phyloP scores from a whole-genome alignment of 2,113 vertebrate species.

The Rhinopithecus roxellana region DNA sequence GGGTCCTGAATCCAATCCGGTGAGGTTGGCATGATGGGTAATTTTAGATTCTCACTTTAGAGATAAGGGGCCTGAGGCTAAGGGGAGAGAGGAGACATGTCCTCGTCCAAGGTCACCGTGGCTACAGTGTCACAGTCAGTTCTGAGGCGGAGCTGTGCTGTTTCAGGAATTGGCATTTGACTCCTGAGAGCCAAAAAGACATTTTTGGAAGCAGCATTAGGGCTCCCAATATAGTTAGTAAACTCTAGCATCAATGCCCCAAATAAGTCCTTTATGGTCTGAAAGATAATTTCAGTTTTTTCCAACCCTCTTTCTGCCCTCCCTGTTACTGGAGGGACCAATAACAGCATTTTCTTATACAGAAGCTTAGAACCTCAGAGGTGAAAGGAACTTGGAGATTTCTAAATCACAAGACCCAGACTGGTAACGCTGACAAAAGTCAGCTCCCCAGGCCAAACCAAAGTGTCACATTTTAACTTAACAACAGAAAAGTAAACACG shows the following conservation, averaged over 20 bases:
- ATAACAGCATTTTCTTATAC: neutral
- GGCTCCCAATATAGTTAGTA: too few species aligned
- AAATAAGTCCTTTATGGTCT: neutral
- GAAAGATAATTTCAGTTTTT: neutral
- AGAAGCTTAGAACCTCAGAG: neutral
- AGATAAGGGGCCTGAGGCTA: neutral
- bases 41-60: neutral
- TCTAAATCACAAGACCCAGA: neutral
- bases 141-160: neutral
- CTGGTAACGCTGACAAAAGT: neutral
- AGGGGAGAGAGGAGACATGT: neutral
- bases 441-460: neutral
- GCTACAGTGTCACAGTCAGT: neutral
- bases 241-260: neutral
- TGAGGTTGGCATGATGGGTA: neutral
- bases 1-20: neutral
- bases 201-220: neutral
- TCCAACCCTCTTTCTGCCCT: neutral
- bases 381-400: neutral
- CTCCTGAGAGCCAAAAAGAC: neutral
- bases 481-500: too few species aligned
- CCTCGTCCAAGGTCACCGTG: neutral
- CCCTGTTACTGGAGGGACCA: too few species aligned
- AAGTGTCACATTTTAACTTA: neutral
- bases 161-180: neutral